Base-by-base conservation (phyloP, 1,140 invertebrate genomes). In the Drosophila quadrilineata region DNA sequence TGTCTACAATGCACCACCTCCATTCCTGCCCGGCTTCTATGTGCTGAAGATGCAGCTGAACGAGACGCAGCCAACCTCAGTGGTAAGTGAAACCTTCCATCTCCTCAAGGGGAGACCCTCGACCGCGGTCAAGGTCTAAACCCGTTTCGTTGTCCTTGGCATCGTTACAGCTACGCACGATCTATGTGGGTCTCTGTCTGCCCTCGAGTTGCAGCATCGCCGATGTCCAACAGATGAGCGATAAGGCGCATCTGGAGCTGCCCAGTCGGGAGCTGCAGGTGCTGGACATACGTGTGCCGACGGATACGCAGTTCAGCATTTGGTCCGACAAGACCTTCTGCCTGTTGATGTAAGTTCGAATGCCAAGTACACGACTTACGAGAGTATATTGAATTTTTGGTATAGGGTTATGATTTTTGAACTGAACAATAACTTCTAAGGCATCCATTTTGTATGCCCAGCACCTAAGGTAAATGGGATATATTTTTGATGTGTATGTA, bases 161-260 rank as follows among this genome's bases (percentile, higher is more conserved):
- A n/a, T n/a, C n/a, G n/a, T n/a, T n/a, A n/a, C n/a, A 93, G 92
- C 72, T 91, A 77, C 76, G 92, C 70, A 90, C 92, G 3, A 90
- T 95, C 22, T 93, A 95, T 49, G 87, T 95, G 8, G 95, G 95
- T 0, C 88, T 95, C 1, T 96, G 95, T 75, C 89, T 96, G 28
- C 95, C 95, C 3, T 91, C 91, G 22, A 91, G 92, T 0, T 96
- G 95, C 85, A 90, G 89, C 3, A 91, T 92, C 9, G 75, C 91
- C 6, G 94, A 95, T 54, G 92, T 95, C 3, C 69, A 88, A 8
- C 75, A 89, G 2, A 90, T 95, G 59, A 91, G 93, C 46, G 90
- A 91, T 74, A 88, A 91, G 6, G 92, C 93, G 0, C 89, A 91
- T 1, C 71, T 90, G n/a, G 88, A 90, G 4, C 84, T 91, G 1